Percentiles rank a stretch among this genome's conserved stretches.
Evolutionary conservation across 2,113 vertebrate species (phyloP).

Genomic region (Calonectris borealis): DNA sequence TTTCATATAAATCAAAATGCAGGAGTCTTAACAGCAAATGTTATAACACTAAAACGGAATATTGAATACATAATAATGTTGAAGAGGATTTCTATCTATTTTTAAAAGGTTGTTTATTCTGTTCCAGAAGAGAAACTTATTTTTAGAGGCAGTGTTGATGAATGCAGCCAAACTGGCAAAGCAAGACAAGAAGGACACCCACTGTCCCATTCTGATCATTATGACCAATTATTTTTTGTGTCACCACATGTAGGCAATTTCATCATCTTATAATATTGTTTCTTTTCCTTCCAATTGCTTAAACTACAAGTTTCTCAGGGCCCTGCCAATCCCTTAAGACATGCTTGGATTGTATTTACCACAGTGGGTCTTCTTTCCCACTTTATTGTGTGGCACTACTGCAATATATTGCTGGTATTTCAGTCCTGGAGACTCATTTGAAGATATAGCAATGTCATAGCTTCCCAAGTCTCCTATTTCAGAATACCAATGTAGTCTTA

Average conservation of each 20-base stretch:
- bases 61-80: neutral
- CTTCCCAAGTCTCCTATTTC: neutral
- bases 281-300: neutral
- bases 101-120: neutral
- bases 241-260: rapidly evolving
- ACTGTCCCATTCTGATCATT: neutral
- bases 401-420: neutral
- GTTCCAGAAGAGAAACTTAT: neutral
- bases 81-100: neutral
- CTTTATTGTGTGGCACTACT: neutral
- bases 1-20: neutral
- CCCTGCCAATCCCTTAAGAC: neutral
- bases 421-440: neutral
- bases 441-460: neutral
- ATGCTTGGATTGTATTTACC: neutral
- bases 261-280: neutral
- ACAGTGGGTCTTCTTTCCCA: neutral
- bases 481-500: neutral
- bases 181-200: neutral
- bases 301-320: neutral
- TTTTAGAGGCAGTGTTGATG: neutral
- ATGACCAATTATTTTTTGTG: neutral
- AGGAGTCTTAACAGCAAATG: neutral
- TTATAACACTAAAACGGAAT: neutral
- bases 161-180: neutral